phyloP scores from a whole-genome alignment of 2,888 invertebrate species.

The Melanostoma scalare region DNA sequence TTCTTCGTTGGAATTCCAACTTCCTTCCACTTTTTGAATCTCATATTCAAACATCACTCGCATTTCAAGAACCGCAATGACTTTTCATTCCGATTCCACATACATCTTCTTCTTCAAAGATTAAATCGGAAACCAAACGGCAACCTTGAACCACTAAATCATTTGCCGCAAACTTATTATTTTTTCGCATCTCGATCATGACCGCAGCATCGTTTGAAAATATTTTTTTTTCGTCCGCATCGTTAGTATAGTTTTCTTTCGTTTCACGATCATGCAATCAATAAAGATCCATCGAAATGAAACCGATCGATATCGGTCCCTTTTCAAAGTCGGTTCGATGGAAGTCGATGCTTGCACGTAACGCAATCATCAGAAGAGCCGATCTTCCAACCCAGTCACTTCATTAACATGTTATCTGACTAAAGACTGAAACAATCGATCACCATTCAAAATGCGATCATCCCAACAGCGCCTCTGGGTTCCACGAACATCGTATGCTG shows the following conservation, averaged over 20 bases:
- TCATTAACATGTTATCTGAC: conserved; percentile 68
- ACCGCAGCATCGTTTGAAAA: conserved; percentile 35
- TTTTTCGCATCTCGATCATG: conserved; percentile 46
- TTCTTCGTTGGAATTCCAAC: too few species aligned
- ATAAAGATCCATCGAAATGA: conserved; percentile 51
- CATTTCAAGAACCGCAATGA: too few species aligned
- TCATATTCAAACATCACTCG: too few species aligned
- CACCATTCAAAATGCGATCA: conserved; percentile 49
- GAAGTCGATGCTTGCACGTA: conserved; percentile 18
- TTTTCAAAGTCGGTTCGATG: conserved; percentile 10
- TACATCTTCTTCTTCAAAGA: not conserved
- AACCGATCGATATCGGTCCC: conserved; percentile 31
- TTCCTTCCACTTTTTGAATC: too few species aligned
- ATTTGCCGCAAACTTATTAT: conserved; percentile 36
- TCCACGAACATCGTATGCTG: conserved; percentile 24
- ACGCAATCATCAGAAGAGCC: conserved; percentile 42
- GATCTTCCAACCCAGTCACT: conserved; percentile 47
- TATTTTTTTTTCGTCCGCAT: conserved; percentile 7
- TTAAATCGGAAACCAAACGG: not conserved
- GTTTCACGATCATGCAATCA: conserved; percentile 57
- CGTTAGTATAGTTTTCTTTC: conserved; percentile 50
- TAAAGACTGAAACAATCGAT: conserved; percentile 63
- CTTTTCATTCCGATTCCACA: too few species aligned
- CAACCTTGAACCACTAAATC: conserved; percentile 62
- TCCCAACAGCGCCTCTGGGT: conserved; percentile 56